phyloP scores from a whole-genome alignment of 2,797 vertebrate genomes.

The Allobates femoralis region DNA sequence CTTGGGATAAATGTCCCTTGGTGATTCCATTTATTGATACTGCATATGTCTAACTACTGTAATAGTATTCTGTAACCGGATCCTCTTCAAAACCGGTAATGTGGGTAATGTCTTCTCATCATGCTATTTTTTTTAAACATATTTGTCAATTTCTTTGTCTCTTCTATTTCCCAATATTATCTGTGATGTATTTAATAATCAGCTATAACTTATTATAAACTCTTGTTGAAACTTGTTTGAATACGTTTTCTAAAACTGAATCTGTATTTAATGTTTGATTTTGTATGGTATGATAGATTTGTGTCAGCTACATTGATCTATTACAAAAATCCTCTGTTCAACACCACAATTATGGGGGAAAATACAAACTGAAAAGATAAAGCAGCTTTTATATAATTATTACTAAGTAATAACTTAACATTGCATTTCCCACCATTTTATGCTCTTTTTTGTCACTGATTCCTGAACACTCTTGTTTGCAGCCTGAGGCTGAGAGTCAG shows the following conservation, averaged over 20 bases:
- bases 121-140: not conserved
- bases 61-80: slow-evolving; percentile 33
- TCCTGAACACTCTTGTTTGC: not conserved
- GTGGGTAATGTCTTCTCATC: slow-evolving; percentile 17
- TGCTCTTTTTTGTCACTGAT: not conserved
- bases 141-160: slow-evolving; percentile 27
- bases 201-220: not conserved
- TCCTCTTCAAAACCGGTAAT: not conserved
- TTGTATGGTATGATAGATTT: not conserved
- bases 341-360: not conserved
- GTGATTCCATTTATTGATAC: slow-evolving; percentile 21
- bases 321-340: not conserved
- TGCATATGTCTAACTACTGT: slow-evolving; percentile 31
- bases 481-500: not conserved
- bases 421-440: not conserved
- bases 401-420: no score
- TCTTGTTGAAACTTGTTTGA: not conserved
- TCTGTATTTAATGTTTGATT: not conserved
- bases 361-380: not conserved
- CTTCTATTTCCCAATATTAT: not conserved
- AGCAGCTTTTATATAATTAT: no score
- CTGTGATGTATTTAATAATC: not conserved
- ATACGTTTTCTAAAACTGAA: not conserved
- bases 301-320: not conserved
- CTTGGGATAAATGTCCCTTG: slow-evolving; percentile 28